phyloP scores from a whole-genome alignment of 2,888 invertebrate genomes.

The Bombylius major region DNA sequence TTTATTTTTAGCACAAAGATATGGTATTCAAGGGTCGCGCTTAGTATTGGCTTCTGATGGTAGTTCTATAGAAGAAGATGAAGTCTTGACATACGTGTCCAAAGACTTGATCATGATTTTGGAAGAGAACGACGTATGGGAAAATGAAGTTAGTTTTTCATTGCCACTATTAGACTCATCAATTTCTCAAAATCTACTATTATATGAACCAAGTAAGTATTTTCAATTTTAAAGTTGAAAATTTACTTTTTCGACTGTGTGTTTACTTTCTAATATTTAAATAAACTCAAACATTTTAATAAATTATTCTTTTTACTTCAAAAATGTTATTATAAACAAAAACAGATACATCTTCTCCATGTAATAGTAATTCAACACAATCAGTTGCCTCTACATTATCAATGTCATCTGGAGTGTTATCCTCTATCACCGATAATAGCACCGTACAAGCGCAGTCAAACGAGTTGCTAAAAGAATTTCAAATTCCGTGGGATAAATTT shows the following conservation, averaged over 20 bases:
- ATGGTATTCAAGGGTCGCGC: background rate
- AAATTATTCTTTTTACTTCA: too few relatives aligned
- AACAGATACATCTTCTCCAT: too few relatives aligned
- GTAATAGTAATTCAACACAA: too few relatives aligned
- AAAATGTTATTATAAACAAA: too few relatives aligned
- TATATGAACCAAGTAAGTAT: background rate
- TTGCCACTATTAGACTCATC: background rate
- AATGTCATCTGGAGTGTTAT: background rate
- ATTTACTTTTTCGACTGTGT: too few relatives aligned
- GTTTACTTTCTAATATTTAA: too few relatives aligned
- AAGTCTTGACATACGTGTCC: background rate
- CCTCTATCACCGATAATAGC: background rate
- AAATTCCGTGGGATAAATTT: background rate
- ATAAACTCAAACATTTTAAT: too few relatives aligned
- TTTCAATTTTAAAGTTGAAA: too few relatives aligned
- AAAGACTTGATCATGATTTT: background rate
- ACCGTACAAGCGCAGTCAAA: background rate
- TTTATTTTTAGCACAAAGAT: background rate
- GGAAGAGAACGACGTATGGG: background rate
- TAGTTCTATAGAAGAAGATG: background rate
- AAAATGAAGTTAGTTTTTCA: background rate
- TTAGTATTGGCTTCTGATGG: background rate
- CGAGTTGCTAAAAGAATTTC: background rate
- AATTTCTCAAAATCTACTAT: background rate
- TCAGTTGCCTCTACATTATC: background rate